Base-by-base conservation (phyloP, 2,797 vertebrate genomes). In the Lophius americanus region DNA sequence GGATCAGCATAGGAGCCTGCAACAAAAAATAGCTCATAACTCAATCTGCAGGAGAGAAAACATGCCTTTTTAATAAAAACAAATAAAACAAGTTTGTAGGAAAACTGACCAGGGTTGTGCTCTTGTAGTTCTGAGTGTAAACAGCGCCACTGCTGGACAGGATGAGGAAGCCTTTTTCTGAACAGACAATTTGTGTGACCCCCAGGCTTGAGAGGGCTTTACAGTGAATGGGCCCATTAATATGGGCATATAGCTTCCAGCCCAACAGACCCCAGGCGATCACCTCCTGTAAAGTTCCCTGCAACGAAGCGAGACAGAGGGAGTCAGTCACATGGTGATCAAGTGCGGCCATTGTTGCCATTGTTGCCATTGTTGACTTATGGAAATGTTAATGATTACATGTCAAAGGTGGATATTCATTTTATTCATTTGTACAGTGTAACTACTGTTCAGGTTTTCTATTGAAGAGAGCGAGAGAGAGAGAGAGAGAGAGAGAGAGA, bases 211-310 rank as follows among this genome's bases (percentile, higher is more conserved):
- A 96, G 68, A 99, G 93, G 62, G 95, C 95, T 92, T 98, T 97
- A 78, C 97, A 98, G 6, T 98, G 95, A 75, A 99, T 93, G 12
- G 98, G 97, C 58, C 96, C 97, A 5, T 94, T 98, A 64, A 99
- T 94, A 2, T 98, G 98, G 73, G 97, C 95, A 3, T 99, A 96
- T 3, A 95, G 95, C 81, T 98, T 99, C 98, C 97, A 99, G 72
- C 98, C 98, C 75, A 99, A 90, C 72, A 99, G 92, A n/a, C 98
- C 98, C 97, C 98, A 99, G 48, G 95, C 96, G 42, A 98, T 97
- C 75, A 98, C 97, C 71, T 99, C 97, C 89, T 99, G 98, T 76
- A 98, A 78, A 4, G 96, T 96, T 8, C 97, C 96, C 98, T 99
- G 78, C 9, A 75, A 89, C 47, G 61, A 4, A 60, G 49, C 13